Evolutionary conservation across 2,888 invertebrate genomes (phyloP).

Genomic region (Saturnia japonica): DNA sequence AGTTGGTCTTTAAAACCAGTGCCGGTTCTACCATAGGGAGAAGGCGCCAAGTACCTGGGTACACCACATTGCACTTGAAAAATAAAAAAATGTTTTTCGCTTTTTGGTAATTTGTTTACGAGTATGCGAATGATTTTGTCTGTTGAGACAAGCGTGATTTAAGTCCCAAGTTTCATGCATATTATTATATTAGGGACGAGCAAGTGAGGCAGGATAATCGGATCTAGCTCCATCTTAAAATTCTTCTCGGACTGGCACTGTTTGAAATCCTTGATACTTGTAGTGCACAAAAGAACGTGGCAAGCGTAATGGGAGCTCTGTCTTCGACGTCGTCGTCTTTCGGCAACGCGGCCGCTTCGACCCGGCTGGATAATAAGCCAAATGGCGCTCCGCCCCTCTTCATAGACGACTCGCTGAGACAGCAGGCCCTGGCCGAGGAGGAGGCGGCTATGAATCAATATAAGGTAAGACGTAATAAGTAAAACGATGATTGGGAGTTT

Average conservation of each 20-base stretch:
- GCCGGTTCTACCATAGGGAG: too few relatives aligned
- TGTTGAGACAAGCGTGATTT: too few relatives aligned
- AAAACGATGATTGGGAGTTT: not conserved
- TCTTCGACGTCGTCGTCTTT: constrained; percentile 94
- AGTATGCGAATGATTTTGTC: too few relatives aligned
- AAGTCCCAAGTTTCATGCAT: too few relatives aligned
- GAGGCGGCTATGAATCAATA: constrained; percentile 97
- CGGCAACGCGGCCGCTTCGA: constrained; percentile 90
- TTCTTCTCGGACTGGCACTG: not conserved
- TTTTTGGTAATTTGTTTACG: too few relatives aligned
- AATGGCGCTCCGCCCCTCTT: constrained; percentile 81
- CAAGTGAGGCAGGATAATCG: too few relatives aligned
- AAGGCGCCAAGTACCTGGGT: too few relatives aligned
- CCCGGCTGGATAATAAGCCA: constrained; percentile 85
- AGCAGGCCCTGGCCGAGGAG: constrained; percentile 96
- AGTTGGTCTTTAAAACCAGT: too few relatives aligned
- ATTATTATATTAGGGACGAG: too few relatives aligned
- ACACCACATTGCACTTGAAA: too few relatives aligned
- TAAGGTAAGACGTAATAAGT: constrained; percentile 83
- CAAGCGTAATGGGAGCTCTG: constrained; percentile 93
- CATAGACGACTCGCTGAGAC: constrained; percentile 92
- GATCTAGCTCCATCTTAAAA: too few relatives aligned
- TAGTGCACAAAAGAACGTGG: constrained; percentile 94
- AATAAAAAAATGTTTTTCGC: too few relatives aligned
- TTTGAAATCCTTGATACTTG: not conserved